These are phyloP conservation scores for Hippocampus barbouri DNA, from an alignment of 2,113 vertebrate species.

Conservation along the genomic window DNA sequence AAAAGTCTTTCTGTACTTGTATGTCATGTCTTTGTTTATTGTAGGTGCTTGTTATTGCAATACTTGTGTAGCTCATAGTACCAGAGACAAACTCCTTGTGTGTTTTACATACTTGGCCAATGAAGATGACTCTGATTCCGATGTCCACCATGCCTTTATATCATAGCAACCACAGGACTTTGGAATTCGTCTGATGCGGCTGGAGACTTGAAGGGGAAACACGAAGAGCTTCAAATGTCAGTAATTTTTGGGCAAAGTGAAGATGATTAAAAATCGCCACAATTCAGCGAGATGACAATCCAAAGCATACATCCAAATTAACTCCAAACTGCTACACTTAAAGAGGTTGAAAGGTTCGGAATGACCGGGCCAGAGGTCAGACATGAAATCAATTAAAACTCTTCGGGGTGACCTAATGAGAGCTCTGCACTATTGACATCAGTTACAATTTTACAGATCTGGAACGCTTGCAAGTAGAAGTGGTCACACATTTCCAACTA, in stretches of 20 bases:
- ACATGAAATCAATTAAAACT: conserved; percentile 4
- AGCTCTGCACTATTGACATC: not conserved
- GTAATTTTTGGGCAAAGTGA: not conserved
- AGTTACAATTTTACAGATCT: not conserved
- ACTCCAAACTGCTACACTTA: not conserved
- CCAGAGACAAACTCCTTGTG: too few relatives aligned
- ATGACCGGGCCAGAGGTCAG: not conserved
- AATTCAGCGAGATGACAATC: not conserved
- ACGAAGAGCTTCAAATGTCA: not conserved
- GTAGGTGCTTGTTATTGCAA: too few relatives aligned
- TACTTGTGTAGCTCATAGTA: too few relatives aligned
- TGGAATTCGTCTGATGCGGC: not conserved
- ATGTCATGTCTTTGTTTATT: too few relatives aligned
- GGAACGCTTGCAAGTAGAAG: not conserved
- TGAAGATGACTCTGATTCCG: too few relatives aligned
- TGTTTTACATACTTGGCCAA: too few relatives aligned
- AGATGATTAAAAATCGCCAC: not conserved
- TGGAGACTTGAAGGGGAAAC: not conserved
- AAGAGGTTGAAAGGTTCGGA: conserved; percentile 1
- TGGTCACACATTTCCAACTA: not conserved
- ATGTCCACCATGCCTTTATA: not conserved
- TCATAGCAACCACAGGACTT: not conserved
- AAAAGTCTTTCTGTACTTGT: too few relatives aligned
- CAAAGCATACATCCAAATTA: not conserved
- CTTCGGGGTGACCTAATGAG: not conserved